Evolutionary conservation across 2,797 vertebrate genomes (phyloP), one percentile per base, ranked within the genome.

Genomic region (Cirrhinus molitorella): DNA sequence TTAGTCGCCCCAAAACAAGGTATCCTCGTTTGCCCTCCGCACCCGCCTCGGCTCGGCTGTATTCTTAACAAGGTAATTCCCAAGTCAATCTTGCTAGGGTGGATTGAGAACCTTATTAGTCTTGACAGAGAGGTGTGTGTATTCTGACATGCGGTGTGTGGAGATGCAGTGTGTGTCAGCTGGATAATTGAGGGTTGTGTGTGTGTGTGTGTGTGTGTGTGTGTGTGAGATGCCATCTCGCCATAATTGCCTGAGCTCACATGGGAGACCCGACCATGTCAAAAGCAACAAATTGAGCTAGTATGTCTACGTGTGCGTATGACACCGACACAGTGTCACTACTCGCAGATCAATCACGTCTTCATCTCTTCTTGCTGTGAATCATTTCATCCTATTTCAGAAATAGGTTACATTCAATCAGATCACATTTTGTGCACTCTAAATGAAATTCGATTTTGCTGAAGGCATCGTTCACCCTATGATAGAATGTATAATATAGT

Each of bases 91-190:
- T 76, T 45, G 75, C 73, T 51, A 43, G 76, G 77, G 34, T 66
- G 65, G 80, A 80, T 68, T 77, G 81, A 82, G 83, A 83, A 71
- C 78, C 88, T 82, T 87, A 88, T 89, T 88, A 88, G 73, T 45
- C 78, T 51, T 87, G 82, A 85, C 86, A 63, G 87, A 70, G 79
- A 59, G 55, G 57, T 80, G 79, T 81, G 83, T 65, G 61, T 78
- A 67, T 80, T 66, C 66, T 87, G 86, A 79, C 83, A 87, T 17
- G 74, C 49, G 47, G 45, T 16, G 55, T 40, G 83, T 51, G 43
- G 43, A 55, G 74, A 68, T 67, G 51, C 49, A 59, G 65, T 83
- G 81, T 72, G 66, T 85, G 71, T 75, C 68, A 73, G 84, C 67
- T 23, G 75, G 73, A 81, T 87, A 87, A 87, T 82, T 84, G 85